phyloP scores from a whole-genome alignment of 2,888 invertebrate species.

The Pseudeuparius sepicola region DNA sequence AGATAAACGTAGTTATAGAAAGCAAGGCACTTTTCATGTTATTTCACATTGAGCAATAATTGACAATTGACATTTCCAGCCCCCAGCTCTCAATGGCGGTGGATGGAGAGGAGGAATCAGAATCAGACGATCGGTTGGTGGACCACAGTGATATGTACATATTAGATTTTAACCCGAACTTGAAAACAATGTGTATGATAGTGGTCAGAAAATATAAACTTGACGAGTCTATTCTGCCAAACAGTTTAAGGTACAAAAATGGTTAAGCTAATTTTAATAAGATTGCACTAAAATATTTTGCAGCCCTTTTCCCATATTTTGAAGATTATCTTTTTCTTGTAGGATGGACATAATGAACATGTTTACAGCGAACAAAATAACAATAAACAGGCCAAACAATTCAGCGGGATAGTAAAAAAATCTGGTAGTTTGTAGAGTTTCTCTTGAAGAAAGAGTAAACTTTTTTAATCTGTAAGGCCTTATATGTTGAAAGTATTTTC shows the following conservation, averaged over 20 bases:
- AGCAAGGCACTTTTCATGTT: too few species aligned
- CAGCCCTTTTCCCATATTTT: too few species aligned
- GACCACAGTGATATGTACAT: conserved; percentile 79
- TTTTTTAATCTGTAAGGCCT: too few species aligned
- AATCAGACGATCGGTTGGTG: conserved; percentile 43
- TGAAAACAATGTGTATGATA: conserved; percentile 63
- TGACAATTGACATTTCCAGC: too few species aligned
- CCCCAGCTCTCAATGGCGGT: conserved; percentile 20
- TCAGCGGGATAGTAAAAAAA: conserved; percentile 35
- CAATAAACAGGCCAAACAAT: conserved; percentile 39
- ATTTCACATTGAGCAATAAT: too few species aligned
- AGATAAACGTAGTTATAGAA: too few species aligned
- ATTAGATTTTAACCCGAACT: conserved; percentile 65
- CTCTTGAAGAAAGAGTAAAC: too few species aligned
- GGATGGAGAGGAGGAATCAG: conserved; percentile 11
- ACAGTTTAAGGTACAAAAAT: conserved; percentile 49
- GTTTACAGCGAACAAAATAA: conserved; percentile 61
- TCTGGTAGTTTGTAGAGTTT: too few species aligned
- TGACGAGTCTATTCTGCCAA: conserved; percentile 53
- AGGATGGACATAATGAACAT: conserved; percentile 58
- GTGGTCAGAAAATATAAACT: conserved; percentile 54
- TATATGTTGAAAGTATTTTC: too few species aligned
- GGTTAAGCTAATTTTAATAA: conserved; percentile 2
- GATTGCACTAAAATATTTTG: conserved; percentile 2
- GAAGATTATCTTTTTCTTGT: too few species aligned